Conservation (phyloP, 1,140 invertebrate genomes). For the Zelostemma sp. region DNA sequence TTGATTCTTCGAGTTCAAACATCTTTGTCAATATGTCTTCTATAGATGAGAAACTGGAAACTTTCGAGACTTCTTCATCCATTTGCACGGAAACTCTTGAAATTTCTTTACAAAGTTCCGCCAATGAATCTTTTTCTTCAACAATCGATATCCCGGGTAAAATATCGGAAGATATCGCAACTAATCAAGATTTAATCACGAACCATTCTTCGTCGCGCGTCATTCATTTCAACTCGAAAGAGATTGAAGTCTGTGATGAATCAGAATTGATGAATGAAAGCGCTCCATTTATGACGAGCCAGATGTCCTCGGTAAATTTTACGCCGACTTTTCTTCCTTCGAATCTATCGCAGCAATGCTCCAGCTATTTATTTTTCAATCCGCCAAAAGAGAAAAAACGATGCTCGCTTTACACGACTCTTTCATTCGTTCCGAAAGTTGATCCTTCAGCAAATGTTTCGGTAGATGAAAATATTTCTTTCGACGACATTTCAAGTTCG, state of each 20-base stretch:
- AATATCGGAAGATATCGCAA: neutral
- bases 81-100: neutral
- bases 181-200: neutral
- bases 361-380: slow-evolving; percentile 1
- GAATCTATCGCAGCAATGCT: neutral
- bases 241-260: neutral
- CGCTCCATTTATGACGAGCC: neutral
- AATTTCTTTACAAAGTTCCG: neutral
- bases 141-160: neutral
- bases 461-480: slow-evolving; percentile 24
- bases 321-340: slow-evolving; percentile 1
- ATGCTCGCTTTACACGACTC: slow-evolving; percentile 34
- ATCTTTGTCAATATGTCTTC: too few relatives aligned
- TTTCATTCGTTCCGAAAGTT: slow-evolving; percentile 19
- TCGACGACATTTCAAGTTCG: slow-evolving; percentile 19
- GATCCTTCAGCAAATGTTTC: slow-evolving; percentile 20
- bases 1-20: too few relatives aligned
- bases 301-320: neutral
- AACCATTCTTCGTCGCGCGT: slow-evolving; percentile 2
- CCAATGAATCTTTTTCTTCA: neutral
- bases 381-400: slow-evolving; percentile 22
- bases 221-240: slow-evolving; percentile 1
- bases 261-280: neutral
- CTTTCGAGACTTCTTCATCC: neutral
- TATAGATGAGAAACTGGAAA: too few relatives aligned